Conservation (phyloP, 2,888 invertebrate species). For the Xiphydria camelus region DNA sequence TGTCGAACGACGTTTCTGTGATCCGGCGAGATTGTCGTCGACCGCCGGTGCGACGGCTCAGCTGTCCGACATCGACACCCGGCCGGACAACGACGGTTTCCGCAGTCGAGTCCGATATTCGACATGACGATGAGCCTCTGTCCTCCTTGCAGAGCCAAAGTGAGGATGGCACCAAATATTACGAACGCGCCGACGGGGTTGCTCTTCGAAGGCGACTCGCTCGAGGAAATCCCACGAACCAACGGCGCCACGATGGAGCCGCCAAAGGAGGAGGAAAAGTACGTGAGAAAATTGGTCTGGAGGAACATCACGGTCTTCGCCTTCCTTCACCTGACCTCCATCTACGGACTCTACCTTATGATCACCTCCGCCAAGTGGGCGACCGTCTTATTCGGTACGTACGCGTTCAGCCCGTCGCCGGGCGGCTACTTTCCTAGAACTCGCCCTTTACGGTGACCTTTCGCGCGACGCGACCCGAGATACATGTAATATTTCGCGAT, state of each 20-base stretch:
- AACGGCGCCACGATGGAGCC: background rate
- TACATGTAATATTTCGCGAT: too few species aligned
- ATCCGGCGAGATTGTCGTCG: too few species aligned
- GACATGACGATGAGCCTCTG: too few species aligned
- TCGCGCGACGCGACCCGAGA: too few species aligned
- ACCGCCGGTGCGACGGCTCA: too few species aligned
- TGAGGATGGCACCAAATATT: conserved; percentile 58
- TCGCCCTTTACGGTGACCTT: too few species aligned
- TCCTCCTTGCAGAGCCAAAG: conserved; percentile 24
- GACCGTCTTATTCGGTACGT: conserved; percentile 75
- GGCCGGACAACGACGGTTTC: too few species aligned
- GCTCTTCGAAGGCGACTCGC: conserved; percentile 49
- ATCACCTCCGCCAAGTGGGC: conserved; percentile 74
- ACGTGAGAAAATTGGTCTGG: conserved; percentile 68
- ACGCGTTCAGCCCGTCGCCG: too few species aligned
- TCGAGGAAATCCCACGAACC: conserved; percentile 26
- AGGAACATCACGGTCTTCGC: conserved; percentile 78
- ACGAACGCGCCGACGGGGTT: conserved; percentile 55
- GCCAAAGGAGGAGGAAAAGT: conserved; percentile 23
- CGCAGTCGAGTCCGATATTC: too few species aligned
- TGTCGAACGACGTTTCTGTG: too few species aligned
- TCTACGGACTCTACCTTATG: conserved; percentile 76
- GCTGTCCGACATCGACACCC: too few species aligned
- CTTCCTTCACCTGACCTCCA: conserved; percentile 74
- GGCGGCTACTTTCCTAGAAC: too few species aligned